Conservation (phyloP, 2,888 invertebrate species). For the Ennomos quercinarius region DNA sequence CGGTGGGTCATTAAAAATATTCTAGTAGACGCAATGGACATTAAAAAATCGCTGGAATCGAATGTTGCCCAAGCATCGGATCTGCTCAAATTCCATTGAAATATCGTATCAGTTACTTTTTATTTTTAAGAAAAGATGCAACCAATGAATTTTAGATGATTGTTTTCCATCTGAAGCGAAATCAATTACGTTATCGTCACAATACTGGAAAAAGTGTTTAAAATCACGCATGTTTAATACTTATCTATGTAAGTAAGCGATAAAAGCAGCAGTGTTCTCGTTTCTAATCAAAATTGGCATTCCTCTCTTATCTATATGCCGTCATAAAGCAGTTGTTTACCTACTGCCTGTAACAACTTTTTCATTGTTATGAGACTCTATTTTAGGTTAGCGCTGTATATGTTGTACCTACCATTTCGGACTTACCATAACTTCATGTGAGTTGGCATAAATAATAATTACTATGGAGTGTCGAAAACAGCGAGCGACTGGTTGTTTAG, state of each 20-base stretch:
- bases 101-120: slow-evolving; percentile 27
- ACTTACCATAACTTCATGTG: slow-evolving; percentile 41
- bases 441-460: slow-evolving; percentile 52
- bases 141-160: slow-evolving; percentile 17
- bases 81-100: slow-evolving; percentile 35
- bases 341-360: slow-evolving; percentile 54
- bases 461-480: slow-evolving; percentile 60
- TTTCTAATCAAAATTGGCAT: slow-evolving; percentile 81
- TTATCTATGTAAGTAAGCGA: slow-evolving; percentile 74
- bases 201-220: slow-evolving; percentile 59
- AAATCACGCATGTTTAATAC: slow-evolving; percentile 70
- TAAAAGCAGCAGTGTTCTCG: slow-evolving; percentile 72
- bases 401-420: slow-evolving; percentile 34
- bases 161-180: slow-evolving; percentile 34
- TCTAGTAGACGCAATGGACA: slow-evolving; percentile 37
- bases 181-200: slow-evolving; percentile 45
- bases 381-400: slow-evolving; percentile 43
- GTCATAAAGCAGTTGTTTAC: slow-evolving; percentile 68
- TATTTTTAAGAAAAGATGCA: slow-evolving; percentile 27
- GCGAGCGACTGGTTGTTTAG: slow-evolving; percentile 52
- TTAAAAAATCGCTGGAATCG: slow-evolving; percentile 37
- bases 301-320: slow-evolving; percentile 73
- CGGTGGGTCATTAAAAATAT: slow-evolving; percentile 42
- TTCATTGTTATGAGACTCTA: slow-evolving; percentile 56
- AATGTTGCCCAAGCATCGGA: slow-evolving; percentile 32